Evolutionary conservation across 1,140 invertebrate genomes (phyloP), one percentile per base, ranked within the genome.

Genomic region (Drosophila bocki): DNA sequence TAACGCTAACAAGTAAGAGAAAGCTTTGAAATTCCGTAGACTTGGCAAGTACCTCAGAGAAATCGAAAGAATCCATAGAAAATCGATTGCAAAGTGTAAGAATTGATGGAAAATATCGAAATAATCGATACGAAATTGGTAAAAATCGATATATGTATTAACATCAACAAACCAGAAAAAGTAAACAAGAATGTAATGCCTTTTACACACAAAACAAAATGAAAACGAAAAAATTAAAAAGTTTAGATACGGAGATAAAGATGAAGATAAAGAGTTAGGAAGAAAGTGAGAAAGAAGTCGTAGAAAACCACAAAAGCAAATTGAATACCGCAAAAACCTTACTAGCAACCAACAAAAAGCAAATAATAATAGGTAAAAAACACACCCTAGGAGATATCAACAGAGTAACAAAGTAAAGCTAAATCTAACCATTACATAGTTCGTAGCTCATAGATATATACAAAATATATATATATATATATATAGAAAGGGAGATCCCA

Each of bases 301-400:
- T 54, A 75, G 59, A 80, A 53, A 77, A 80, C 57, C 63, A 62
- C 72, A 76, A 54, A 76, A 51, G 53, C 57, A 79, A 82, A 75
- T 56, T 48, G 82, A 78, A 85, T 85, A 86, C 83, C 83, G 83
- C 83, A 87, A 83, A 76, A 86, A 86, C 83, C 83, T 86, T 86
- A 86, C 84, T 86, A 86, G 83, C 83, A 86, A 22, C 22, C 22
- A 88, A 80, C 82, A 71, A 42, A 70, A 86, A 83, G 84, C 83
- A 86, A 80, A 80, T 63, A 82, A 60, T 54, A 76, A 48, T 45
- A 76, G 59, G 60, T 76, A 22, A 54, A 33, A 54, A 54, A 37
- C 33, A 79, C 26, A 78, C 60, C 51, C 59, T 62, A 78, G 48
- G 60, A 60, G 69, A 64, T 60, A 74, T 62, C 70, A 72, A 57